phyloP scores from a whole-genome alignment of 2,888 invertebrate species.

The Agrotis ipsilon region DNA sequence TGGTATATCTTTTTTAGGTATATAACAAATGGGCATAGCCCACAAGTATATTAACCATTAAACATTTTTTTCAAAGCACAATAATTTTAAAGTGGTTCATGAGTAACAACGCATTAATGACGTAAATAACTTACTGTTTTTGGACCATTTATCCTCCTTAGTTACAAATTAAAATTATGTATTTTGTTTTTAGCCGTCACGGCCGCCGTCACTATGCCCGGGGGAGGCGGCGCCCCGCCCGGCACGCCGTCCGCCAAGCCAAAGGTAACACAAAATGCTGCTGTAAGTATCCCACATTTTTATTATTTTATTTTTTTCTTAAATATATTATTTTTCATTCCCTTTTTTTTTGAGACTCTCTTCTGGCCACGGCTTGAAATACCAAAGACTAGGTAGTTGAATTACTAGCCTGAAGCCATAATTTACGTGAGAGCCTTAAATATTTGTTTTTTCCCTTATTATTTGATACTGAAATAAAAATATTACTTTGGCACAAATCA shows the following conservation, averaged over 20 bases:
- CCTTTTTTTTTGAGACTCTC: not conserved
- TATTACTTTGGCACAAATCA: not conserved
- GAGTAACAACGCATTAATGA: not conserved
- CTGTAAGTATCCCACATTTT: slow-evolving; percentile 28
- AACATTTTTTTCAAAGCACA: too few species aligned
- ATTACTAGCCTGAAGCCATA: not conserved
- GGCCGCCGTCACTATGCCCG: slow-evolving; percentile 92
- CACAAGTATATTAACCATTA: too few species aligned
- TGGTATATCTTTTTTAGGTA: not conserved
- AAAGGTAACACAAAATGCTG: slow-evolving; percentile 90
- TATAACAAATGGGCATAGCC: too few species aligned
- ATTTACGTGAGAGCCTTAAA: not conserved
- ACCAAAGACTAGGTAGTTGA: not conserved
- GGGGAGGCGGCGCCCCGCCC: slow-evolving; percentile 94
- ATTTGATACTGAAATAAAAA: not conserved
- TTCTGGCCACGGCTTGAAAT: slow-evolving; percentile 6
- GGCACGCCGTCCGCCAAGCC: slow-evolving; percentile 96
- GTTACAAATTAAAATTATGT: not conserved
- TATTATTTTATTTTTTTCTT: not conserved
- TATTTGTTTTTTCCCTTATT: too few species aligned
- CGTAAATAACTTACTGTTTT: not conserved
- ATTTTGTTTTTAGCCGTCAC: slow-evolving; percentile 78
- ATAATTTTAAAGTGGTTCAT: too few species aligned
- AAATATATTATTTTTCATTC: not conserved
- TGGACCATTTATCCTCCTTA: not conserved